phyloP scores from a whole-genome alignment of 2,113 vertebrate species.

The Morone chrysops region DNA sequence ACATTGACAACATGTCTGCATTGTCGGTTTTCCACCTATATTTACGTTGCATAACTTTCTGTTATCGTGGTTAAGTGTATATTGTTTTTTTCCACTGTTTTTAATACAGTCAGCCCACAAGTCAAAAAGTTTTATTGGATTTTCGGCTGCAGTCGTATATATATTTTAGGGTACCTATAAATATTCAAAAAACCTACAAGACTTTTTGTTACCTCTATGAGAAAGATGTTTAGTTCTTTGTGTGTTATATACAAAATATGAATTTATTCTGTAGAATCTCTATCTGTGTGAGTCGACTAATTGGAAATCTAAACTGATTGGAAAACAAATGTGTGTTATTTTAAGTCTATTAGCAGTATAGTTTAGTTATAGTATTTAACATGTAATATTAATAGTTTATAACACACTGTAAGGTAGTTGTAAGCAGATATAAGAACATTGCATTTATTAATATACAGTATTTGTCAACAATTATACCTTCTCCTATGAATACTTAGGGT shows the following conservation, averaged over 20 bases:
- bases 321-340: not conserved
- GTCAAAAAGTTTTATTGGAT: not conserved
- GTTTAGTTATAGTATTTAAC: not conserved
- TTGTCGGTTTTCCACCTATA: not conserved
- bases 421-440: not conserved
- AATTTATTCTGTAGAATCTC: not conserved
- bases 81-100: slow-evolving; percentile 4
- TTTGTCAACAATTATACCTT: too few species aligned
- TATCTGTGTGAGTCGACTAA: not conserved
- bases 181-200: not conserved
- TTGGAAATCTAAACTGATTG: not conserved
- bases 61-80: not conserved
- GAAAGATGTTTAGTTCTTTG: not conserved
- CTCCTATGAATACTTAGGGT: too few species aligned
- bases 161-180: not conserved
- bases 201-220: not conserved
- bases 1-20: slow-evolving; percentile 5
- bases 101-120: not conserved
- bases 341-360: not conserved
- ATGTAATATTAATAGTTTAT: not conserved
- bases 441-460: too few species aligned
- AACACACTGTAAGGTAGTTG: not conserved
- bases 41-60: not conserved
- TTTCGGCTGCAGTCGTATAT: not conserved
- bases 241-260: not conserved